Base-by-base conservation (phyloP, 2,888 invertebrate species). In the Odontomyia ornata region DNA sequence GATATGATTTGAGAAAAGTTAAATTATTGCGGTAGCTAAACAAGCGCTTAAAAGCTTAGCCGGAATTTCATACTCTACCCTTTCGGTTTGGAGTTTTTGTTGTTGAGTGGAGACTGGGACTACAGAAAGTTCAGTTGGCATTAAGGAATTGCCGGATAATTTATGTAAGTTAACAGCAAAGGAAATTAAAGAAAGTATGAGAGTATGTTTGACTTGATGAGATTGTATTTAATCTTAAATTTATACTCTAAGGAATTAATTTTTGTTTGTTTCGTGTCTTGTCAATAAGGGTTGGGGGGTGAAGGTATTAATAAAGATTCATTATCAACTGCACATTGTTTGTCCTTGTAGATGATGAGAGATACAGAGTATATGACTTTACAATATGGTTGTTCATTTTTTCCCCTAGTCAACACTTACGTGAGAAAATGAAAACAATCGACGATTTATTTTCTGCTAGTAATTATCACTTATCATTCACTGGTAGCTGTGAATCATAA, bases 1-100 rank as follows among this genome's bases (percentile, higher is more conserved):
- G 28, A 72, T 72, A 72, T 23, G 69, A 69, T 69, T 69, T 21
- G 69, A 47, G 69, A 69, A 65, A 69, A 69, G 69, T 69, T 69
- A 69, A 69, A 46, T 69, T 69, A 69, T 69, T 69, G 69, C 43
- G 69, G 65, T 65, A 65, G 65, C 65, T 65, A 65, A 36, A 36
- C 36, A 36, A 65, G 65, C 27, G 36, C 21, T 65, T 65, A 65
- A 30, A 18, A 11, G 65, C 43, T 65, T 4, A 60, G 4, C 21
- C 52, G 3, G 13, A 18, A 15, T 15, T 15, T 18, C 52, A 52
- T 21, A 52, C n/a, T 52, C 15, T 21, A 57, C 21, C 57, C 7
- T 7, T 18, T 57, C 21, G 7, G 1, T 2, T 57, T 23, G 21
- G 28, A 21, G 27, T 62, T 62, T 3, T 62, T 11, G n/a, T 56